Evolutionary conservation across 2,797 vertebrate species (phyloP).

Genomic region (Centroberyx gerrardi): DNA sequence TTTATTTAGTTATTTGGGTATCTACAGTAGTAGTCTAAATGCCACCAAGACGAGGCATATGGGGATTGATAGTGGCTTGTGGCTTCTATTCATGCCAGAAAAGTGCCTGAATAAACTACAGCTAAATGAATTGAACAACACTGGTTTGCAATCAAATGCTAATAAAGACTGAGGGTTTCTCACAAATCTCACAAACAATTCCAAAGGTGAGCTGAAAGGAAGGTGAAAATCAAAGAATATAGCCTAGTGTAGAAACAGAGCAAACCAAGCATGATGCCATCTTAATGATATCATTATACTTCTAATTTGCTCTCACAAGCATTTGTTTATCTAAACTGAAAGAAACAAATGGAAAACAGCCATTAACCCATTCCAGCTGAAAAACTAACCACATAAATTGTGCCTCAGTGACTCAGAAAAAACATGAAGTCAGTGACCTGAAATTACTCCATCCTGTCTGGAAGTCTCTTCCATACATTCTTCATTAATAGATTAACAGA

Average conservation of each 20-base stretch:
- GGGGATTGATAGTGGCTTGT: too few relatives aligned
- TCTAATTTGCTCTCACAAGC: constrained; percentile 44
- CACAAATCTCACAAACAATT: constrained; percentile 2
- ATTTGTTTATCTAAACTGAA: constrained; percentile 57
- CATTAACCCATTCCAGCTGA: constrained; percentile 52
- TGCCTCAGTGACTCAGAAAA: constrained; percentile 43
- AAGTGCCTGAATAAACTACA: too few relatives aligned
- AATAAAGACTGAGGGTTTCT: too few relatives aligned
- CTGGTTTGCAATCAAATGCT: too few relatives aligned
- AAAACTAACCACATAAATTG: constrained; percentile 45
- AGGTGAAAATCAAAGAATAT: neutral
- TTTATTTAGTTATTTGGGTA: too few relatives aligned
- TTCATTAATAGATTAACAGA: constrained; percentile 34
- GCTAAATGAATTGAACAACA: too few relatives aligned
- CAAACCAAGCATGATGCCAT: constrained; percentile 38
- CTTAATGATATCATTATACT: constrained; percentile 62
- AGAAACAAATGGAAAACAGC: constrained; percentile 46
- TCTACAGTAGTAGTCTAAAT: too few relatives aligned
- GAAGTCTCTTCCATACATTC: constrained; percentile 12
- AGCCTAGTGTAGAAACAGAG: constrained; percentile 18
- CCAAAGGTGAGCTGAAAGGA: neutral
- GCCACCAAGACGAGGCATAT: too few relatives aligned
- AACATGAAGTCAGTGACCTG: constrained; percentile 49
- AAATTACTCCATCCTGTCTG: constrained; percentile 27
- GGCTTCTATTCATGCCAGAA: too few relatives aligned